Evolutionary conservation across 1,140 invertebrate species (phyloP).

Genomic region (Pseudomyrmex flavicornis): DNA sequence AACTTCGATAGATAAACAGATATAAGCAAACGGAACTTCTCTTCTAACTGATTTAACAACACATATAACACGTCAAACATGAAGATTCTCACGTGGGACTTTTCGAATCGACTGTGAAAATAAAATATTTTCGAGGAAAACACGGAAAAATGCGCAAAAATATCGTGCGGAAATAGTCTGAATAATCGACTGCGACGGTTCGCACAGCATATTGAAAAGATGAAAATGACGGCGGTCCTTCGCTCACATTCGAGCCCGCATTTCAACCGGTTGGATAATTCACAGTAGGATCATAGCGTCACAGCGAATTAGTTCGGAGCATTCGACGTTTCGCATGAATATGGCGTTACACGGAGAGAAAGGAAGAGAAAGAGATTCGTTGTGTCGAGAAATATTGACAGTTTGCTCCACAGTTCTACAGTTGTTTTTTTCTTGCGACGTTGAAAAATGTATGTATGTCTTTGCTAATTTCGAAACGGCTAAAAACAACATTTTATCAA

Average conservation of each 20-base stretch:
- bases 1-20: conserved; percentile 4
- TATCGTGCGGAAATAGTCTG: not conserved
- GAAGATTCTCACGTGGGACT: not conserved
- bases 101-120: conserved; percentile 56
- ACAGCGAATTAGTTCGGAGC: conserved; percentile 26
- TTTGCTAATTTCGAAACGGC: not conserved
- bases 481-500: conserved; percentile 8
- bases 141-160: not conserved
- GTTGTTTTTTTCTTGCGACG: not conserved
- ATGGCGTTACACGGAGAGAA: not conserved
- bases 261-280: conserved; percentile 29
- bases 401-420: conserved; percentile 13
- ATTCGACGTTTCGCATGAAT: not conserved
- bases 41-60: conserved; percentile 44
- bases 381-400: conserved; percentile 39
- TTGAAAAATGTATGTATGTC: not conserved
- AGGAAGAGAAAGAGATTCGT: not conserved
- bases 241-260: not conserved
- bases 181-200: not conserved
- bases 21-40: conserved; percentile 20
- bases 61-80: not conserved
- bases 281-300: conserved; percentile 26
- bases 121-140: conserved; percentile 45
- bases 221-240: conserved; percentile 8
- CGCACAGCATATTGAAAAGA: conserved; percentile 3